Evolutionary conservation across 2,797 vertebrate species (phyloP).

Genomic region (Spinus pinus): DNA sequence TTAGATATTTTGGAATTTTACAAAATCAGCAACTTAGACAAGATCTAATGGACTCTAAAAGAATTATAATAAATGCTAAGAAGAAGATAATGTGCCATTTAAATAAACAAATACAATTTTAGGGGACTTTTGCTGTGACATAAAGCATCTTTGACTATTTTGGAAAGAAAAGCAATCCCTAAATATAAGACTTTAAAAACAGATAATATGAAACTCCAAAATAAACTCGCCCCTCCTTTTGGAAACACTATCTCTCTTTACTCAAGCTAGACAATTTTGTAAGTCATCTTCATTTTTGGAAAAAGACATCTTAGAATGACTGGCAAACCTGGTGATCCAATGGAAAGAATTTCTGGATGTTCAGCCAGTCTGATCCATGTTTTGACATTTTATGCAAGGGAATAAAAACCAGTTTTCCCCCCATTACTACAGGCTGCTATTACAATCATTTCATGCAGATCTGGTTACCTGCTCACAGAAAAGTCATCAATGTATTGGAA

Average conservation of each 20-base stretch:
- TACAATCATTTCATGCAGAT: not conserved
- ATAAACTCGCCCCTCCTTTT: not conserved
- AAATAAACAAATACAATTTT: not conserved
- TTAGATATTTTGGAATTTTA: slow-evolving; percentile 20
- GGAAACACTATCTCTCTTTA: not conserved
- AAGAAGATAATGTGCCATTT: not conserved
- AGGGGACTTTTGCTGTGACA: not conserved
- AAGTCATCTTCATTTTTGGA: slow-evolving; percentile 11
- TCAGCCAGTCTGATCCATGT: slow-evolving; percentile 47
- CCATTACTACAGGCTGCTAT: not conserved
- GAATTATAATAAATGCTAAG: not conserved
- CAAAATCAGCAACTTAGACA: not conserved
- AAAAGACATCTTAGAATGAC: slow-evolving; percentile 25
- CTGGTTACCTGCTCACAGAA: not conserved
- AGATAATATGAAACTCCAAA: slow-evolving; percentile 5
- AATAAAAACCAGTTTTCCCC: slow-evolving; percentile 11
- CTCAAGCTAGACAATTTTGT: not conserved
- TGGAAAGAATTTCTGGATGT: slow-evolving; percentile 65
- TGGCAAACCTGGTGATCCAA: not conserved
- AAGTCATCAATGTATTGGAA: slow-evolving; percentile 21
- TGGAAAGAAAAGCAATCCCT: not conserved
- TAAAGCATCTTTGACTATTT: not conserved
- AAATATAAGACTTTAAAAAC: not conserved
- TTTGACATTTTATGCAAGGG: slow-evolving; percentile 28
- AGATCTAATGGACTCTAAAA: not conserved